A percentile compares a stretch with the other conserved stretches of the same genome.
These are phyloP conservation scores for Cosmopolites sordidus DNA, from an alignment of 2,888 invertebrate species.

Conservation along the genomic window DNA sequence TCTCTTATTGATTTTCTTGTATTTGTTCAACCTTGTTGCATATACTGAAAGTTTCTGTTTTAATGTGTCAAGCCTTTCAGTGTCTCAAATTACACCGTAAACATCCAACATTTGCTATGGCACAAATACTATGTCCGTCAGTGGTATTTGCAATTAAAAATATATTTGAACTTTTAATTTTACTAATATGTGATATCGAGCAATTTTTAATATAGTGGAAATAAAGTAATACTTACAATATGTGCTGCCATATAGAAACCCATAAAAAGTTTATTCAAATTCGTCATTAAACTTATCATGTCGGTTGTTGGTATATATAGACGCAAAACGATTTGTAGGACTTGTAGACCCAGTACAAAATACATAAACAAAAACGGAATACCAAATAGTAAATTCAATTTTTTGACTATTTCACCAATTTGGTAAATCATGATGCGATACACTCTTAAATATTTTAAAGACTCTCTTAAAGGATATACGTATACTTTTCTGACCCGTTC, in stretches of 20 bases:
- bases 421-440: slow-evolving; percentile 1
- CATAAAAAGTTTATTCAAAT: neutral
- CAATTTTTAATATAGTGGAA: too few species aligned
- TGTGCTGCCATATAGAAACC: neutral
- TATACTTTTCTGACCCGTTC: neutral
- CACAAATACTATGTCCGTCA: too few species aligned
- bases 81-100: too few species aligned
- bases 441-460: neutral
- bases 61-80: too few species aligned
- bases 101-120: too few species aligned
- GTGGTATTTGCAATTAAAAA: too few species aligned
- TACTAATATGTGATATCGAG: too few species aligned
- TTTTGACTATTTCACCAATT: neutral
- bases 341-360: neutral
- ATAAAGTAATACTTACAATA: slow-evolving; percentile 3
- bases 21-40: too few species aligned
- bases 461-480: neutral
- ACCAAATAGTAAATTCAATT: slow-evolving; percentile 3
- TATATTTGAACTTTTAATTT: too few species aligned
- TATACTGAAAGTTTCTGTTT: too few species aligned
- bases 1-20: too few species aligned
- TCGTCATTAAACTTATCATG: neutral
- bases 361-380: neutral
- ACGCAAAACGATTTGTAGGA: neutral
- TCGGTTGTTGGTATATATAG: slow-evolving; percentile 2